Percentiles rank a stretch among this genome's conserved stretches.
Conservation (phyloP, 53 echinoderm and acorn worm species). For the Temnopleurus reevesii region DNA sequence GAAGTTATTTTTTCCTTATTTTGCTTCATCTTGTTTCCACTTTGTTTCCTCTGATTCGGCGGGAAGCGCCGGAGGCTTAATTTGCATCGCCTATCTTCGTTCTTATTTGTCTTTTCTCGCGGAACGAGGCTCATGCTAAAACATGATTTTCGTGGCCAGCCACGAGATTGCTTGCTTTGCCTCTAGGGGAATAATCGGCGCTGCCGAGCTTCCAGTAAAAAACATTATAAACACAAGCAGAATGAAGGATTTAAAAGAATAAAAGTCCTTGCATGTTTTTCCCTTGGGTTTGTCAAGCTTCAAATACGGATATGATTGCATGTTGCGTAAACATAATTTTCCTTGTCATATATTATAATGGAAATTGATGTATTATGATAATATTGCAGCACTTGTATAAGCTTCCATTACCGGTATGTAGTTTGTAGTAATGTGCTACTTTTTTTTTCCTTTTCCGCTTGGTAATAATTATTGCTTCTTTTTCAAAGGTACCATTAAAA, state of each 20-base stretch:
- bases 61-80: not conserved
- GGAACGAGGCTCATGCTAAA: not conserved
- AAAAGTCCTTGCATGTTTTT: not conserved
- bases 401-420: too few species aligned
- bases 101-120: not conserved
- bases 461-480: too few species aligned
- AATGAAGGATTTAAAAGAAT: not conserved
- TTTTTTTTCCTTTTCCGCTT: too few species aligned
- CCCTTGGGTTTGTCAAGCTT: too few species aligned
- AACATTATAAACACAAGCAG: not conserved
- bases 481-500: too few species aligned
- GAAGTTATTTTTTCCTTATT: not conserved
- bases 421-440: too few species aligned
- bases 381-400: too few species aligned
- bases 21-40: not conserved
- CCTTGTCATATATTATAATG: too few species aligned
- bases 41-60: not conserved
- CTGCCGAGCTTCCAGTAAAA: not conserved
- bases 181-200: not conserved
- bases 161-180: not conserved
- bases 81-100: conserved; percentile 12
- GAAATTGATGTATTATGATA: too few species aligned
- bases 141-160: not conserved
- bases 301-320: too few species aligned
- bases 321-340: too few species aligned